Percentiles rank a stretch among this genome's conserved stretches.
These are phyloP conservation scores for Karalla daura DNA, from an alignment of 2,797 vertebrate genomes.

Conservation along the genomic window DNA sequence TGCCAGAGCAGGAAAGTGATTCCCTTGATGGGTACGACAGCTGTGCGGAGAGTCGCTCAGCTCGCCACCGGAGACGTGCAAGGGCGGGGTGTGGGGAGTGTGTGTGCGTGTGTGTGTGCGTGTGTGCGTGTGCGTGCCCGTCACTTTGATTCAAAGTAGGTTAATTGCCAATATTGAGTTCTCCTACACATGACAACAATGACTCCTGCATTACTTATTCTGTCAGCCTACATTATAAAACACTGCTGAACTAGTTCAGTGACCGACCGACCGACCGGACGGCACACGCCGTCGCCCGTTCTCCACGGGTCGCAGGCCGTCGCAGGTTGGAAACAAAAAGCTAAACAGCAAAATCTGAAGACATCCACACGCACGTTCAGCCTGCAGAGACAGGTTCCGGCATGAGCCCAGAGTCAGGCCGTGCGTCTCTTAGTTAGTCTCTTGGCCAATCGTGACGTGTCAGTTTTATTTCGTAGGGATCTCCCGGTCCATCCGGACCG, in stretches of 20 bases:
- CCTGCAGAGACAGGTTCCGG: neutral
- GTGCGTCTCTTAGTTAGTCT: neutral
- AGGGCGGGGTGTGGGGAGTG: too few relatives aligned
- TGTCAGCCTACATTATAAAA: too few relatives aligned
- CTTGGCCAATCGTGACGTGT: neutral
- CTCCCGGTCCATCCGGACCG: neutral
- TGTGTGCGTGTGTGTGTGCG: too few relatives aligned
- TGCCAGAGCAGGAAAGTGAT: conserved; percentile 34
- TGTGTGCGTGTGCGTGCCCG: too few relatives aligned
- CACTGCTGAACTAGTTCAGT: too few relatives aligned
- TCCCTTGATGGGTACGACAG: conserved; percentile 52
- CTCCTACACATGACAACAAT: neutral
- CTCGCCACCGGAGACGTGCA: too few relatives aligned
- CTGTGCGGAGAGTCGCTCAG: conserved; percentile 51
- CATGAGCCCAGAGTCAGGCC: neutral
- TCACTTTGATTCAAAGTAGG: neutral
- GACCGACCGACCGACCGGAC: too few relatives aligned
- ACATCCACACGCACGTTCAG: neutral
- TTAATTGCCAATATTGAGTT: neutral
- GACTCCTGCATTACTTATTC: too few relatives aligned
- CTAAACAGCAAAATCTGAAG: neutral
- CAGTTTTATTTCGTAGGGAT: neutral
- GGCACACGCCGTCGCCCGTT: too few relatives aligned
- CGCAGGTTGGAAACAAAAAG: neutral
- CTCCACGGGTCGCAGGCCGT: neutral